phyloP scores from a whole-genome alignment of 2,113 vertebrate species.

The Sturnira hondurensis region DNA sequence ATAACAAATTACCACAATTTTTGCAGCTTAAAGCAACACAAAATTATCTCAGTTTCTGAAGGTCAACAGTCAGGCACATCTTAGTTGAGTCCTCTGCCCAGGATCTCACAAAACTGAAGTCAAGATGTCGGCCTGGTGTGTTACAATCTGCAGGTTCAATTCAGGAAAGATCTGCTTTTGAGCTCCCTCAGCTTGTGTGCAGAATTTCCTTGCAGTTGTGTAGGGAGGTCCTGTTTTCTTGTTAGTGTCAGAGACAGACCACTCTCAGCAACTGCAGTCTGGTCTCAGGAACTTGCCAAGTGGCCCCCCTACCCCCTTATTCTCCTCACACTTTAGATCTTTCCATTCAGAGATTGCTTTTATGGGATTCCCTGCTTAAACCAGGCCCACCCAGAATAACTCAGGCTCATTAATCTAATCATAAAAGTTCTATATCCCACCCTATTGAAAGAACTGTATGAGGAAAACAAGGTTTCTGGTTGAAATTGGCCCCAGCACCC shows the following conservation, averaged over 20 bases:
- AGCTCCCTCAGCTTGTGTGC: neutral
- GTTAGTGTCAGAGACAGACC: neutral
- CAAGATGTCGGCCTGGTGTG: neutral
- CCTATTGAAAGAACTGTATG: neutral
- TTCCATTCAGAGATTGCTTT: neutral
- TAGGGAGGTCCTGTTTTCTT: neutral
- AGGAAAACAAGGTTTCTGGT: neutral
- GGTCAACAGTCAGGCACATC: neutral
- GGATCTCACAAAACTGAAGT: neutral
- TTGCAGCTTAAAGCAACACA: neutral
- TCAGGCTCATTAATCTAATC: neutral
- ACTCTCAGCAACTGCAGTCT: neutral
- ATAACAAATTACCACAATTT: neutral
- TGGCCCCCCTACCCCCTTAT: neutral
- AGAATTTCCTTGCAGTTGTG: neutral
- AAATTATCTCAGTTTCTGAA: neutral
- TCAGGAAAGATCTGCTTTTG: neutral
- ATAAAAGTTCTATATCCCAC: neutral
- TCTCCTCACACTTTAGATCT: neutral
- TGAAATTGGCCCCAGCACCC: neutral
- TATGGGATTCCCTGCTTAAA: neutral
- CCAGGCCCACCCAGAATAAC: neutral
- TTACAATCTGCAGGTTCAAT: neutral
- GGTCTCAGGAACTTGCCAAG: neutral
- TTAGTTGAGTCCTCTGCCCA: neutral